phyloP scores from a whole-genome alignment of 1,140 invertebrate species.

The Tetramorium simillimum region DNA sequence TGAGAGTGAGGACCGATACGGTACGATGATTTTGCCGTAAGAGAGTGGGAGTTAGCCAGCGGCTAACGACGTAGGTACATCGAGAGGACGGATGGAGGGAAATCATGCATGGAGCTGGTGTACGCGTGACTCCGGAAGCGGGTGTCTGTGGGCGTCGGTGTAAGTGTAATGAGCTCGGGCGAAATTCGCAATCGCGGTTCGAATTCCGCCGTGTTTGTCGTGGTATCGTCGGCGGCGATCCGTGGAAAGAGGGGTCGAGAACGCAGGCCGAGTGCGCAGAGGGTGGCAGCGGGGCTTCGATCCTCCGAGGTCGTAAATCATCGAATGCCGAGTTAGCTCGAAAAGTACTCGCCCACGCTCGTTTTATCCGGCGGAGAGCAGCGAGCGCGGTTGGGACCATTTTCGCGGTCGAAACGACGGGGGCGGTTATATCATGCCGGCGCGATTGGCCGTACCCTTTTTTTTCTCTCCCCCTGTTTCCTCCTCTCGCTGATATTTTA shows the following conservation, averaged over 20 bases:
- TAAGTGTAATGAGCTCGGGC: constrained; percentile 62
- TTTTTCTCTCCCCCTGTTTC: background rate
- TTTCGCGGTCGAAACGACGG: constrained; percentile 29
- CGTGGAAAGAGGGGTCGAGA: constrained; percentile 41
- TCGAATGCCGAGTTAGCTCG: constrained; percentile 59
- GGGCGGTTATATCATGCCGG: constrained; percentile 21
- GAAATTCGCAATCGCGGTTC: constrained; percentile 66
- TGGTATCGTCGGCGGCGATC: constrained; percentile 40
- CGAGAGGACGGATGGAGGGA: constrained; percentile 8
- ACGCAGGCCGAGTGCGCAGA: background rate
- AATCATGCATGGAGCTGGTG: constrained; percentile 14
- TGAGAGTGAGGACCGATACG: constrained; percentile 11
- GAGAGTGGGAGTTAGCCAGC: background rate
- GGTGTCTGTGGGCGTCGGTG: background rate
- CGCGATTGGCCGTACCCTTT: background rate
- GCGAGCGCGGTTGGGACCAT: background rate
- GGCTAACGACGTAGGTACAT: constrained; percentile 25
- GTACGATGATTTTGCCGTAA: constrained; percentile 24
- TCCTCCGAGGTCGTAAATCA: constrained; percentile 59
- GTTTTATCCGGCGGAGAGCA: constrained; percentile 52
- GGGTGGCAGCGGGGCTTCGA: background rate
- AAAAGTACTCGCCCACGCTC: constrained; percentile 31
- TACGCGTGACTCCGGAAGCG: constrained; percentile 1
- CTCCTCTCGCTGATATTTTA: constrained; percentile 60
- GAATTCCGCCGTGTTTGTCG: constrained; percentile 64